Base-by-base conservation (phyloP, 2,797 vertebrate genomes). In the Enteromius argenteus region DNA sequence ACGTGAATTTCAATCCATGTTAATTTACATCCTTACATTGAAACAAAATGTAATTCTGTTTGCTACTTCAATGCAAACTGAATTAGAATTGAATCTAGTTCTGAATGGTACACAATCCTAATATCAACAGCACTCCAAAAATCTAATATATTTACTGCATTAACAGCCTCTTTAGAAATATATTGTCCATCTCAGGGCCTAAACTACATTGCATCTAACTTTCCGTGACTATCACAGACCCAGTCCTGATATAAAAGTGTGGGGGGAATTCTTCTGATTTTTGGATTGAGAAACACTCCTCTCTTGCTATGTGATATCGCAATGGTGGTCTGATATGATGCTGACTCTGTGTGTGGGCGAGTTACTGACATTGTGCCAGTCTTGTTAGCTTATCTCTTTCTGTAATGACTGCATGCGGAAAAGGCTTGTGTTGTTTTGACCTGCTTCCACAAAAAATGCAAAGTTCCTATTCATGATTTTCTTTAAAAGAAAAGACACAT, bases 251-350 rank as follows among this genome's bases (percentile, higher is more conserved):
- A 60, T 76, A 42, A 76, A 76, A 60, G 53, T n/a, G 19, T 35
- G 27, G 46, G 71, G 17, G 27, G 9, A 74, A 74, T 53, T 74
- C 46, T 15, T 42, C 51, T 19, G 56, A 42, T n/a, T 66, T 66
- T 21, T 35, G 15, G n/a, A 46, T 13, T 66, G 58, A 49, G 56
- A 62, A 44, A 44, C 11, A 44, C 39, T 46, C 58, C 66, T 9
- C 42, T 79, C 37, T 44, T 79, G n/a, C 53, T 60, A 27, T 64
- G 37, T 21, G 19, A 39, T 23, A 51, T 64, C 2, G 2, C 51
- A 64, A 15, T 11, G 62, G 62, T 79, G 62, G 78, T 68, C 78
- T 2, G 42, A 51, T 79, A 30, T 66, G 76, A 79, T 79, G 6
- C 44, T 37, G 44, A 67, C 42, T 79, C 37, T 23, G n/a, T 64